phyloP scores from a whole-genome alignment of 2,113 vertebrate genomes.

The Nesoenas mayeri region DNA sequence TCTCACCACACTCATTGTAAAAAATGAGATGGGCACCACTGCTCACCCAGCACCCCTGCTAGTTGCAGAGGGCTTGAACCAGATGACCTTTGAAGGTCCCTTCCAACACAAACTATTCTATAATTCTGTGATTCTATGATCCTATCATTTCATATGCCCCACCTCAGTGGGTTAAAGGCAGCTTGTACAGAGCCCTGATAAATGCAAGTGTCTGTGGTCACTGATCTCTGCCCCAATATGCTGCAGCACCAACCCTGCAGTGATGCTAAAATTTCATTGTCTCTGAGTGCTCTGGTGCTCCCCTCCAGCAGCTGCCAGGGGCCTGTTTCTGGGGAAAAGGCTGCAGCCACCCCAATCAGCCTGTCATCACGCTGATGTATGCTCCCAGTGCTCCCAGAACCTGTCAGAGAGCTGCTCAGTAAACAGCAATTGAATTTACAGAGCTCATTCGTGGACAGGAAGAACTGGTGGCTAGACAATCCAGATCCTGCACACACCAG shows the following conservation, averaged over 20 bases:
- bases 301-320: background rate
- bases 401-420: background rate
- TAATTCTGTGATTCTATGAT: too few species aligned
- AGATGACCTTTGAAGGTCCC: too few species aligned
- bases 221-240: background rate
- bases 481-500: background rate
- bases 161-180: background rate
- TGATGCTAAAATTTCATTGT: background rate
- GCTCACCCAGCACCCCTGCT: too few species aligned
- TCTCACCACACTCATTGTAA: too few species aligned
- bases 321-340: background rate
- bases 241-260: accelerated
- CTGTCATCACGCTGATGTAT: background rate
- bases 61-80: too few species aligned
- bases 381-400: background rate
- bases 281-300: background rate
- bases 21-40: too few species aligned
- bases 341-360: background rate
- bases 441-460: background rate
- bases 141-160: background rate
- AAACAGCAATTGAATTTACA: background rate
- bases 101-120: too few species aligned
- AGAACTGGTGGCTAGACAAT: background rate
- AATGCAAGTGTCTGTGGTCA: background rate
- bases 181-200: background rate